Percentiles rank a stretch among this genome's conserved stretches.
Conservation (phyloP, 2,888 invertebrate genomes). For the Hydraecia micacea region DNA sequence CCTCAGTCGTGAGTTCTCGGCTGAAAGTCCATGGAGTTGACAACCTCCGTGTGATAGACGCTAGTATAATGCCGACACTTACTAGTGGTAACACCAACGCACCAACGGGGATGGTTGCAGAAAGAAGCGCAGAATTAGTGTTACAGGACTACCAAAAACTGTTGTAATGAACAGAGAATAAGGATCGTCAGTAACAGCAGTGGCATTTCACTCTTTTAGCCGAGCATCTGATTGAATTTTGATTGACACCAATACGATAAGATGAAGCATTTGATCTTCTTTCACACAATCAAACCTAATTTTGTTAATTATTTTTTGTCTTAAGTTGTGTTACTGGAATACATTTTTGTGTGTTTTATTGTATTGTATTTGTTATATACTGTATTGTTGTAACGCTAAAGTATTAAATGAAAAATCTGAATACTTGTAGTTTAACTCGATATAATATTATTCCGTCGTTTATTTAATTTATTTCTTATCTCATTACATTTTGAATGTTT, state of each 20-base stretch:
- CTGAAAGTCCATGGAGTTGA: conserved; percentile 91
- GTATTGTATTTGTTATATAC: not conserved
- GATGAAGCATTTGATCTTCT: not conserved
- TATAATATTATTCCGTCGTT: not conserved
- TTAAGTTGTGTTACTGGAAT: not conserved
- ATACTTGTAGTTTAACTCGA: not conserved
- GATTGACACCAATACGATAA: too few species aligned
- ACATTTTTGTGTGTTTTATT: not conserved
- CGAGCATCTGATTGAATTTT: not conserved
- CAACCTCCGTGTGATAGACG: conserved; percentile 93
- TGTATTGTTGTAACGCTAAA: not conserved
- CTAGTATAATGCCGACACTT: conserved; percentile 94
- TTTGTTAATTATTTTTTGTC: not conserved
- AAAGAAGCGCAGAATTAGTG: conserved; percentile 93
- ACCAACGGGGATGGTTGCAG: conserved; percentile 94
- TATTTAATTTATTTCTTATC: too few species aligned
- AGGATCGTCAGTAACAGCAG: not conserved
- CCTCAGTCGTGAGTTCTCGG: conserved; percentile 87
- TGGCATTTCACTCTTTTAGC: not conserved
- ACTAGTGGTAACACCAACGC: conserved; percentile 95
- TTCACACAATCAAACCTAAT: not conserved
- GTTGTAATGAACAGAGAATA: not conserved
- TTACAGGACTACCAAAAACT: conserved; percentile 81
- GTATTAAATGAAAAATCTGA: too few species aligned
- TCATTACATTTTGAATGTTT: too few species aligned